phyloP scores from a whole-genome alignment of 1,140 invertebrate genomes.

The Paramacrobiotus metropolitanus region DNA sequence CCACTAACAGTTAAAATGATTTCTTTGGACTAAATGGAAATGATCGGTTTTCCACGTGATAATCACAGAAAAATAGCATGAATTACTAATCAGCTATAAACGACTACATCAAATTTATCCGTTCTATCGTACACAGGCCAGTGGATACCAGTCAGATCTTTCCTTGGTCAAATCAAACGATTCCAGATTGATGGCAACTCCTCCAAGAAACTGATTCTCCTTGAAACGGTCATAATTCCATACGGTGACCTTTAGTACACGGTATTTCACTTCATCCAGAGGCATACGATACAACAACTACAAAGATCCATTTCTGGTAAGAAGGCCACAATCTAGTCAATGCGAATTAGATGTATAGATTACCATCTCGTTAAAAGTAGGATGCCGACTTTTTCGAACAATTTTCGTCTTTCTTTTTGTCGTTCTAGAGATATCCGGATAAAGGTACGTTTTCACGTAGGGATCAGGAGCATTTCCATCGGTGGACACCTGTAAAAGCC shows the following conservation, averaged over 20 bases:
- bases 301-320: no score
- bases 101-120: no score
- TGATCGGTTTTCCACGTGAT: no score
- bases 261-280: slow-evolving; percentile 45
- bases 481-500: neutral
- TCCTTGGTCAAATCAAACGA: slow-evolving; percentile 47
- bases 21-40: no score
- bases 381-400: slow-evolving; percentile 66
- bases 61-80: no score
- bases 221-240: slow-evolving; percentile 86
- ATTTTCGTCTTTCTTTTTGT: slow-evolving; percentile 90
- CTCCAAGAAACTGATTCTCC: slow-evolving; percentile 80
- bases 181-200: slow-evolving; percentile 43
- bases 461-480: slow-evolving; percentile 38
- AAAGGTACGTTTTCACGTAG: slow-evolving; percentile 79
- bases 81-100: no score
- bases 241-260: slow-evolving; percentile 62
- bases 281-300: slow-evolving; percentile 68
- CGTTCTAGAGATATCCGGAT: slow-evolving; percentile 45
- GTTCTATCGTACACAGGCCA: slow-evolving; percentile 12
- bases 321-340: slow-evolving; percentile 13
- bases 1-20: no score
- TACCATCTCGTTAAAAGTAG: slow-evolving; percentile 94
- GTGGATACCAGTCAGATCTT: slow-evolving; percentile 25
- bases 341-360: slow-evolving; percentile 14